Conservation (phyloP, 2,888 invertebrate species). For the Scaptomyza flava region DNA sequence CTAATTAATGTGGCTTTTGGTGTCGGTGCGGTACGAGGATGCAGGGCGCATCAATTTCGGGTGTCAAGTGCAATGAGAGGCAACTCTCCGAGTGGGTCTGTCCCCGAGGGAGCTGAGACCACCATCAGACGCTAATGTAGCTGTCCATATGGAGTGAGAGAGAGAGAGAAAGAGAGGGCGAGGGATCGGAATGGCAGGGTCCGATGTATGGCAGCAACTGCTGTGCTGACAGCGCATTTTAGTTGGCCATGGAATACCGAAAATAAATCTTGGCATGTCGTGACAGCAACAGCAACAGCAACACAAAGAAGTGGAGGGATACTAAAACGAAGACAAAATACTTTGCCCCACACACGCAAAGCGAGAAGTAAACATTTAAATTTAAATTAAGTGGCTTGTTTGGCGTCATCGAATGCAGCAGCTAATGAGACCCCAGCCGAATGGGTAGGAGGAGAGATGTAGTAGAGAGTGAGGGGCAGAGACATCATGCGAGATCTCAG, state of each 20-base stretch:
- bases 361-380: constrained; percentile 80
- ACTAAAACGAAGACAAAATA: constrained; percentile 60
- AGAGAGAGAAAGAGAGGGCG: not conserved
- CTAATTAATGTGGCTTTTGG: constrained; percentile 70
- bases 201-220: constrained; percentile 73
- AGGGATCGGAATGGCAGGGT: constrained; percentile 14
- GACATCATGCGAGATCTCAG: constrained; percentile 42
- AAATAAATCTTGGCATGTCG: constrained; percentile 73
- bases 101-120: constrained; percentile 42
- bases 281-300: constrained; percentile 46
- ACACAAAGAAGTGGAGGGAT: not conserved
- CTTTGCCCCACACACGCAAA: constrained; percentile 77
- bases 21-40: constrained; percentile 6
- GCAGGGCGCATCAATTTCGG: constrained; percentile 69
- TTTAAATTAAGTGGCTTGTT: constrained; percentile 80
- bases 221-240: constrained; percentile 74
- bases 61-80: constrained; percentile 70
- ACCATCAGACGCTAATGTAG: constrained; percentile 68
- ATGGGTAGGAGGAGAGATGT: constrained; percentile 1
- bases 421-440: constrained; percentile 66
- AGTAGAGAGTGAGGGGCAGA: not conserved
- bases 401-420: constrained; percentile 74
- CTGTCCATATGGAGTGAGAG: constrained; percentile 29
- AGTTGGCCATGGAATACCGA: constrained; percentile 72
- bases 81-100: constrained; percentile 49